Conservation (phyloP, 1,140 invertebrate species). For the Aporrectodea caliginosa region DNA sequence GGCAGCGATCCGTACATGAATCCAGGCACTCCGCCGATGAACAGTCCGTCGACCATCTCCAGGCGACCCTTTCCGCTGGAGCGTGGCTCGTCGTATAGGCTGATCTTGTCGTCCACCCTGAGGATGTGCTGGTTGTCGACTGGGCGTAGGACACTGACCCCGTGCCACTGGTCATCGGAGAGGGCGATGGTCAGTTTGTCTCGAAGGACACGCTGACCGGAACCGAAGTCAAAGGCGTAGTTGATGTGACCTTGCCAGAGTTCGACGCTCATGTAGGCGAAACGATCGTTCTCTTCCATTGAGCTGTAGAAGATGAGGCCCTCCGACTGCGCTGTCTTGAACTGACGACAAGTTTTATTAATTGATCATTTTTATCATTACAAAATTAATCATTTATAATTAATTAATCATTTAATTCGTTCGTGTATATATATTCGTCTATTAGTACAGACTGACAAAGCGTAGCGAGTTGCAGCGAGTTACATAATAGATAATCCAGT, state of each 20-base stretch:
- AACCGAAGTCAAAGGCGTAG: neutral
- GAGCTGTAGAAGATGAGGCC: neutral
- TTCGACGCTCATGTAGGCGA: neutral
- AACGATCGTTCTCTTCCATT: neutral
- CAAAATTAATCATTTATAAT: too few species aligned
- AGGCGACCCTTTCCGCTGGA: neutral
- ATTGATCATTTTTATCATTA: too few species aligned
- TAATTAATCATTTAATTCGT: too few species aligned
- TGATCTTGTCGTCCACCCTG: constrained; percentile 6
- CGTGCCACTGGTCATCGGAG: constrained; percentile 1
- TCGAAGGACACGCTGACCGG: neutral
- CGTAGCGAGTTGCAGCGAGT: too few species aligned
- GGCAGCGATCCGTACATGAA: constrained; percentile 13
- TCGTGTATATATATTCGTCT: too few species aligned
- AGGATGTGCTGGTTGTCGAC: constrained; percentile 2
- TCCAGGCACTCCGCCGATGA: constrained; percentile 10
- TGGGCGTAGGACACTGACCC: constrained; percentile 2
- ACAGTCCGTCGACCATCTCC: neutral
- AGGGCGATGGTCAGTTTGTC: neutral
- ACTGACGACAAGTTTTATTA: too few species aligned
- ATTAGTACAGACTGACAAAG: too few species aligned
- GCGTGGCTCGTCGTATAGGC: constrained; percentile 4
- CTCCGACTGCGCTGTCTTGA: neutral
- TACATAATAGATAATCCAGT: too few species aligned
- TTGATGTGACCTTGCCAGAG: neutral